phyloP scores from a whole-genome alignment of 2,113 vertebrate genomes.

The Brachypodius melanocephalos region DNA sequence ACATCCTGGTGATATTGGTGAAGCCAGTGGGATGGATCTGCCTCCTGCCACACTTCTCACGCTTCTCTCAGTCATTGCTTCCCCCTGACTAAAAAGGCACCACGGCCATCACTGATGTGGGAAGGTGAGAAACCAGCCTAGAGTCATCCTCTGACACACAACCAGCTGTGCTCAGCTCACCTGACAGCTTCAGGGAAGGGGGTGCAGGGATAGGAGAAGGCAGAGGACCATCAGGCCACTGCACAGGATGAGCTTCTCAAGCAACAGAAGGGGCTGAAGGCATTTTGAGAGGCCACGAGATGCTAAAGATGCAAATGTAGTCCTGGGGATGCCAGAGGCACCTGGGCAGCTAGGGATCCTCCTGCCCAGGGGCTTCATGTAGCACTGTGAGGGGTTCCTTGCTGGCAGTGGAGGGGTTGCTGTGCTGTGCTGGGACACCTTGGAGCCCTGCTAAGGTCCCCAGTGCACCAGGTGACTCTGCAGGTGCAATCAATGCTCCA shows the following conservation, averaged over 20 bases:
- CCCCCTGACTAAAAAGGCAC: not conserved
- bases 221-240: not conserved
- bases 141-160: not conserved
- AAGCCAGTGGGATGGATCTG: not conserved
- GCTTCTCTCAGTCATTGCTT: not conserved
- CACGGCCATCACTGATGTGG: not conserved
- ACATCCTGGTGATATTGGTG: not conserved
- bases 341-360: accelerated
- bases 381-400: not conserved
- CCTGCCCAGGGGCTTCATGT: accelerated
- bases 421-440: not conserved
- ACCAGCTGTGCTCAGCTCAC: not conserved
- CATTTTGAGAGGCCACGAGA: accelerated
- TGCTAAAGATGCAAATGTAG: not conserved
- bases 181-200: not conserved
- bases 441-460: not conserved
- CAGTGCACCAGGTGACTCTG: not conserved
- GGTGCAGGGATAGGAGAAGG: not conserved
- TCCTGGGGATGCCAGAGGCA: not conserved
- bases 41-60: not conserved
- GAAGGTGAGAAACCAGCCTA: not conserved
- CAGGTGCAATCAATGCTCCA: not conserved
- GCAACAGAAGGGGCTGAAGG: not conserved
- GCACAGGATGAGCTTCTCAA: not conserved
- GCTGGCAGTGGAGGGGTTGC: not conserved